phyloP scores from a whole-genome alignment of 2,797 vertebrate species.

The Neosalanx taihuensis region DNA sequence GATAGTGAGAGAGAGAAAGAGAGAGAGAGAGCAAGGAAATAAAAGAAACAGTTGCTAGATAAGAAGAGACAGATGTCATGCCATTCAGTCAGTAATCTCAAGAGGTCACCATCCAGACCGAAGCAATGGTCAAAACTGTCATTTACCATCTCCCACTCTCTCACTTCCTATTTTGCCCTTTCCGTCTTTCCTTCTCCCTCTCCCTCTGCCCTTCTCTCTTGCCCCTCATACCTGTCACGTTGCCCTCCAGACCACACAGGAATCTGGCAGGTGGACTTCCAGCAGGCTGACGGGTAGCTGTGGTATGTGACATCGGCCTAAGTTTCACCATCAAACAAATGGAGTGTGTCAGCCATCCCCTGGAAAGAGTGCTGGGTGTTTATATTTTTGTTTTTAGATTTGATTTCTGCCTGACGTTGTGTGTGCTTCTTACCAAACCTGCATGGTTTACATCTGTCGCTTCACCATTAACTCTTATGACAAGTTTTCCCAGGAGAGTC shows the following conservation, averaged over 20 bases:
- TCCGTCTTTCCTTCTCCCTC: conserved; percentile 41
- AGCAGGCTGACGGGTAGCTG: conserved; percentile 64
- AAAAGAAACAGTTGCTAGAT: conserved; percentile 30
- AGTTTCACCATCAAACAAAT: conserved; percentile 70
- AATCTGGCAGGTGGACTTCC: conserved; percentile 57
- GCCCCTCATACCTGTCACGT: conserved; percentile 52
- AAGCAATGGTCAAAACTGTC: conserved; percentile 54
- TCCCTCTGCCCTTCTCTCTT: conserved; percentile 49
- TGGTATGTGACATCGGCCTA: conserved; percentile 68
- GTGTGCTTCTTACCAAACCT: conserved; percentile 68
- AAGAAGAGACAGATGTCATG: conserved; percentile 41
- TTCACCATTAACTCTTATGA: conserved; percentile 76
- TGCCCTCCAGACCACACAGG: conserved; percentile 27
- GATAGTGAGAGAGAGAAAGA: not conserved
- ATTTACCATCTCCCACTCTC: conserved; percentile 51
- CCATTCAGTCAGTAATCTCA: conserved; percentile 43
- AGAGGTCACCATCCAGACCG: conserved; percentile 54
- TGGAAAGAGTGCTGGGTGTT: conserved; percentile 66
- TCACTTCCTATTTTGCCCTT: conserved; percentile 55
- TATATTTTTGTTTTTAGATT: conserved; percentile 28
- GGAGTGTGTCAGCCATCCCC: conserved; percentile 70
- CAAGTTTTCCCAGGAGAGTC: conserved; percentile 69
- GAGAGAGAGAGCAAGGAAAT: not conserved
- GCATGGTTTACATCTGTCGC: conserved; percentile 70
- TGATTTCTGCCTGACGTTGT: conserved; percentile 70